Base-by-base conservation (phyloP, 2,113 vertebrate species). In the Beaufortia kweichowensis region DNA sequence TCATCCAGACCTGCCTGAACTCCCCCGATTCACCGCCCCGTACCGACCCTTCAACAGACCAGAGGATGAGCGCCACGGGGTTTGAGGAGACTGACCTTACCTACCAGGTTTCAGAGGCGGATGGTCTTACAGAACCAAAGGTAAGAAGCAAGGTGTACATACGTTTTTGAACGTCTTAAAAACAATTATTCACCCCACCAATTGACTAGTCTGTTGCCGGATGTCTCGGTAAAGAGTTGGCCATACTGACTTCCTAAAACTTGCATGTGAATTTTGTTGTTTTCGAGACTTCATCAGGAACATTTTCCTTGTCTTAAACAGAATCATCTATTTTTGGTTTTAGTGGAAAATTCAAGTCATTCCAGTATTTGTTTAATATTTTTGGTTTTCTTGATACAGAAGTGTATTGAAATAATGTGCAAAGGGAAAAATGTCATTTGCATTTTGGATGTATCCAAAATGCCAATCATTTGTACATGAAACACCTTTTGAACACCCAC, bases 1-100 rank as follows among this genome's bases (percentile, higher is more conserved):
- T 96, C 80, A 96, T 96, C 87, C 94, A 96, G 81, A 96, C 94
- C 7, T 96, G 94, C 89, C 92, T 96, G 70, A 96, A 96, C 85
- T 96, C 94, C 26, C 94, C 94, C 0, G 94, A 96, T 86, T 96
- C 94, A 0, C 94, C 94, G 0, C 94, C 94, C 0, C 93, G 94
- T 68, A 93, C 94, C 0, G 94, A 95, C 85, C 94, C 93, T 0
- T 93, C 92, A 76, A 92, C 92, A 17, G 94, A 95, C 89, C 94
- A 95, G 89, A 90, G 94, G 77, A 95, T 95, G 94, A 95, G 94
- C 2, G 94, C 94, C 81, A 95, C 94, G 0, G 94, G 94, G 75
- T 95, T 95, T 7, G 94, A 95, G 85, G 94, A 95, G 87, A 95
- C 94, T 0, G 94, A 95, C 87, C 93, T 95, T 89, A 95, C 93